Evolutionary conservation across 2,888 invertebrate species (phyloP), one percentile per base, ranked within the genome.

Genomic region (Strigamia maritima): DNA sequence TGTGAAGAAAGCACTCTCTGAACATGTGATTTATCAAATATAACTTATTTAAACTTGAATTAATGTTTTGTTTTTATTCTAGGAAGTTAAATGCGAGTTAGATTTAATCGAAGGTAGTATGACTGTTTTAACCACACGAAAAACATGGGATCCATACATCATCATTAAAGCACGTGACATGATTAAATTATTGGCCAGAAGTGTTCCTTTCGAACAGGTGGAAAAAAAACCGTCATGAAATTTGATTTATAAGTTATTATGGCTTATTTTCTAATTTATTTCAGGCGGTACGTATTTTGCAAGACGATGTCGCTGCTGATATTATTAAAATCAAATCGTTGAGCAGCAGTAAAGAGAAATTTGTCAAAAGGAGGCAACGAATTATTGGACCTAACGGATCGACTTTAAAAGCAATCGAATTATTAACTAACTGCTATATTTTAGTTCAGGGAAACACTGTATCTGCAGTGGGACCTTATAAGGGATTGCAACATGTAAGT

Each of bases 61-160:
- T 40, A 40, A 40, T 40, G 3, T 24, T 74, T 28, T 74, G 8
- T 8, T 26, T 26, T 14, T 70, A 80, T 75, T 77, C 19, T 14
- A 87, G 89, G 90, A 82, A 86, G 81, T 98, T 12, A 91, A 92
- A 83, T 95, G 94, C 0, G 96, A 97, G 84, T 87, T 98, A 81
- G 98, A 98, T 87, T 88, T 97, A 1, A 90, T 97, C 6, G 97
- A 98, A 88, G 91, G 98, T 65, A 96, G 95, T 83, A 94, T 99
- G 93, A 91, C 92, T 0, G 99, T 99, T 0, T 90, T 90, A 86
- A 99, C 99, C 0, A 97, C 97, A 0, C 89, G 94, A 79, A 97
- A 98, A 88, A 98, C 98, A 0, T 99, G 96, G 96, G 99, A 99
- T 88, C 99, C 99, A 0, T 98, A 93, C 83, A 93, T 97, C 79